phyloP scores from a whole-genome alignment of 2,797 vertebrate species.

The Molossus alvarezi region DNA sequence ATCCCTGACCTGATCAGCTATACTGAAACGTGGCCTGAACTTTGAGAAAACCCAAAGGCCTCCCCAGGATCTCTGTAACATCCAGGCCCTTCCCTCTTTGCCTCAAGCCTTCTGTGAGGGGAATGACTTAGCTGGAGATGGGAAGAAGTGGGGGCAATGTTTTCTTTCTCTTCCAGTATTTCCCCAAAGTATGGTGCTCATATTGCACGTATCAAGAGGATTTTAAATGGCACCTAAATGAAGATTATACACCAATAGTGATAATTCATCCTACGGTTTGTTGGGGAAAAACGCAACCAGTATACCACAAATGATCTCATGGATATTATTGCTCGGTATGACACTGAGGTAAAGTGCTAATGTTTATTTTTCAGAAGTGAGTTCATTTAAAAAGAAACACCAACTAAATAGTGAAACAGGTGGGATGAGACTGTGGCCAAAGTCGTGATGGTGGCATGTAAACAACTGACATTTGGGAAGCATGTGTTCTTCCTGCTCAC shows the following conservation, averaged over 20 bases:
- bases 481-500: neutral
- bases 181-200: conserved; percentile 8
- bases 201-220: neutral
- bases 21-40: neutral
- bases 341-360: conserved; percentile 11
- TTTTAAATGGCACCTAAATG: conserved; percentile 17
- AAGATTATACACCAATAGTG: conserved; percentile 18
- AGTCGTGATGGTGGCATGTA: neutral
- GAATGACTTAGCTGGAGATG: neutral
- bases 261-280: conserved; percentile 21
- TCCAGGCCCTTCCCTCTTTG: neutral
- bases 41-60: neutral
- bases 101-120: neutral
- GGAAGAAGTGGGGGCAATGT: neutral
- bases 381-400: conserved; percentile 53
- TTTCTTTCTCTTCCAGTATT: conserved; percentile 40
- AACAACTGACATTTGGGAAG: neutral
- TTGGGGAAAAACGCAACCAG: conserved; percentile 23
- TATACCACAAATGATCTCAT: neutral
- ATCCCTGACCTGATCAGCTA: neutral
- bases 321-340: neutral
- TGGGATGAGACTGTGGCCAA: neutral
- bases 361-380: conserved; percentile 2
- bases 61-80: neutral
- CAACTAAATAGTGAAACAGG: neutral